Evolutionary conservation across 2,797 vertebrate genomes (phyloP).

Genomic region (Rhinogobio ventralis): DNA sequence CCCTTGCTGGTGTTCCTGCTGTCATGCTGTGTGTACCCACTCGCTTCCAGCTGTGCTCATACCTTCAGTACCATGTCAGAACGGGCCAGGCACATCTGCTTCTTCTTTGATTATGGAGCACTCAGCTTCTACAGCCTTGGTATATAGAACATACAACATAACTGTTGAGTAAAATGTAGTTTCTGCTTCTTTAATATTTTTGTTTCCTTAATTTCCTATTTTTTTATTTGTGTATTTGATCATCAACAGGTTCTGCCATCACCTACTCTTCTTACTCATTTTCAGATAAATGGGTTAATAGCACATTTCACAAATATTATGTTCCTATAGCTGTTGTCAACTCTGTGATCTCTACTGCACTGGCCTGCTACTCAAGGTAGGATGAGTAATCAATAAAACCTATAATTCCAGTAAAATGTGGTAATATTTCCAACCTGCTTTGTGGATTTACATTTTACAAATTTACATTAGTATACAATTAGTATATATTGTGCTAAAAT

Average conservation of each 20-base stretch:
- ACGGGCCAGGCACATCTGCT: constrained; percentile 88
- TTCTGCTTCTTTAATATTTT: neutral
- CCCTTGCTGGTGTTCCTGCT: constrained; percentile 86
- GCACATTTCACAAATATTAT: constrained; percentile 83
- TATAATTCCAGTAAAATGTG: neutral
- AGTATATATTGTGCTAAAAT: neutral
- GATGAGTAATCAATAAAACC: neutral
- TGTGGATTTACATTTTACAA: neutral
- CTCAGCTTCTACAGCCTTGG: constrained; percentile 92
- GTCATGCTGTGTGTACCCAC: constrained; percentile 88
- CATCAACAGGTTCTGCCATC: constrained; percentile 85
- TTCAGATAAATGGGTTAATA: constrained; percentile 82
- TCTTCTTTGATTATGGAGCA: constrained; percentile 91
- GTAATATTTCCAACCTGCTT: neutral
- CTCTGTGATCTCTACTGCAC: constrained; percentile 77
- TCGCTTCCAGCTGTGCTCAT: constrained; percentile 91
- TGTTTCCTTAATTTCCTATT: neutral
- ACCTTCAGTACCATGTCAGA: constrained; percentile 92
- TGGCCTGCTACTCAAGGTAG: constrained; percentile 95
- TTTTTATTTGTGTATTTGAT: constrained; percentile 11
- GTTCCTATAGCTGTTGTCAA: constrained; percentile 81
- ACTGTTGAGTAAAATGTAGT: neutral
- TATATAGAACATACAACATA: constrained; percentile 57
- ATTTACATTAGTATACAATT: neutral
- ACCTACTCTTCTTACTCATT: constrained; percentile 88